These are phyloP conservation scores for Anhinga rufa DNA, from an alignment of 2,113 vertebrate genomes.

Conservation along the genomic window DNA sequence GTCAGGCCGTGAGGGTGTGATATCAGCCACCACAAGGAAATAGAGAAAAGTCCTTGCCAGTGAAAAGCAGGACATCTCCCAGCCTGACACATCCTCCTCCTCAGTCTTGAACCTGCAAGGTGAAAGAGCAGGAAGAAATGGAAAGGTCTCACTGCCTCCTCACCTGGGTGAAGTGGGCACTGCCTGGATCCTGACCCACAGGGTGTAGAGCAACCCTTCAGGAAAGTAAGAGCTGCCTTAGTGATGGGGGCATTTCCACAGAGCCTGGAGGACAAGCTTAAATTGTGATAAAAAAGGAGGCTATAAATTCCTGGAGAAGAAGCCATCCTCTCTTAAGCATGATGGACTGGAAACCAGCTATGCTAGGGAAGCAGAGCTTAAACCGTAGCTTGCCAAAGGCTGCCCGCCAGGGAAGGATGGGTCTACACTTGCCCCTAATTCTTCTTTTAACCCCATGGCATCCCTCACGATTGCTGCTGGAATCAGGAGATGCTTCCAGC, in stretches of 20 bases:
- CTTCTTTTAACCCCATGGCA: not conserved
- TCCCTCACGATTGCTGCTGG: not conserved
- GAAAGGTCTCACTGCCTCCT: not conserved
- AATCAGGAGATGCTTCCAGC: not conserved
- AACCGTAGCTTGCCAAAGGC: not conserved
- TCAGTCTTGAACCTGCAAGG: not conserved
- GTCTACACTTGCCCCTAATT: not conserved
- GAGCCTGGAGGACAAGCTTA: not conserved
- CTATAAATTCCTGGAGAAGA: not conserved
- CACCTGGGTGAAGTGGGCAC: rapidly evolving
- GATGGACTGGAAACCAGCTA: not conserved
- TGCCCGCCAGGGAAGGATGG: not conserved
- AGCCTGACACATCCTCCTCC: not conserved
- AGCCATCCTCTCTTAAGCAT: not conserved
- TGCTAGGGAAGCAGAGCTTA: not conserved
- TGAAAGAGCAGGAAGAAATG: not conserved
- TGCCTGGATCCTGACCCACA: not conserved
- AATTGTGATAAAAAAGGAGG: not conserved
- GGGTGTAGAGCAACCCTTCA: not conserved
- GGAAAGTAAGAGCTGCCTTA: not conserved
- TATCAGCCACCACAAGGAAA: not conserved
- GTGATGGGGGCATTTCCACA: not conserved
- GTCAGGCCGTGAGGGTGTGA: not conserved
- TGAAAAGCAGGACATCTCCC: not conserved
- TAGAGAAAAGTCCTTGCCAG: not conserved